Conservation (phyloP, 2,113 vertebrate species). For the Odobenus rosmarus region DNA sequence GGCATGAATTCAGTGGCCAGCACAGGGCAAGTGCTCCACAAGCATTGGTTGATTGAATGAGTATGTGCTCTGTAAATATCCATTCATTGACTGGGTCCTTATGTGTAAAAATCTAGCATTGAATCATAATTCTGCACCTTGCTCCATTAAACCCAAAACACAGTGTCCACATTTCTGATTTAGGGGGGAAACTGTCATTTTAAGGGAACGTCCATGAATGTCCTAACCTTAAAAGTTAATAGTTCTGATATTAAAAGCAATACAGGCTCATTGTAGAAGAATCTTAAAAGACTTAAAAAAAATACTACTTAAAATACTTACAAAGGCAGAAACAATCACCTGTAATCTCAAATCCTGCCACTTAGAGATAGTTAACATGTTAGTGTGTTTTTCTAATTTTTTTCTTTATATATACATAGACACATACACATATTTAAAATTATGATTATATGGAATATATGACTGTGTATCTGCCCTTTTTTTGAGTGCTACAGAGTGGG, state of each 20-base stretch:
- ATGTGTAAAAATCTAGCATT: neutral
- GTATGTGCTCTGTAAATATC: neutral
- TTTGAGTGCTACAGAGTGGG: neutral
- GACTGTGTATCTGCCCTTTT: neutral
- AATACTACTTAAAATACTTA: neutral
- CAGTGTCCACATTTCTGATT: neutral
- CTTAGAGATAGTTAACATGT: neutral
- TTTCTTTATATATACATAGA: neutral
- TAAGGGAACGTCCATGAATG: neutral
- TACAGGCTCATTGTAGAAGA: neutral
- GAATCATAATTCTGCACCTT: neutral
- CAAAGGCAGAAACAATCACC: neutral
- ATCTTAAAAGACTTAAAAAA: neutral
- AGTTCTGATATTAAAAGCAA: conserved; percentile 22
- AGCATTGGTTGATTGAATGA: neutral
- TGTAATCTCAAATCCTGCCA: neutral
- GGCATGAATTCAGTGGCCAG: neutral
- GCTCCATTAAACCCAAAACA: neutral
- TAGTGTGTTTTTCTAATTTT: neutral
- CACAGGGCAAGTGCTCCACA: neutral
- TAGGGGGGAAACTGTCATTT: neutral
- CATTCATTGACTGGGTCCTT: neutral
- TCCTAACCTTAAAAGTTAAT: neutral
- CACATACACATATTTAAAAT: neutral
- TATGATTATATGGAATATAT: neutral